Percentiles rank a stretch among this genome's conserved stretches.
Conservation (phyloP, 2,113 vertebrate genomes). For the Okapia johnstoni region DNA sequence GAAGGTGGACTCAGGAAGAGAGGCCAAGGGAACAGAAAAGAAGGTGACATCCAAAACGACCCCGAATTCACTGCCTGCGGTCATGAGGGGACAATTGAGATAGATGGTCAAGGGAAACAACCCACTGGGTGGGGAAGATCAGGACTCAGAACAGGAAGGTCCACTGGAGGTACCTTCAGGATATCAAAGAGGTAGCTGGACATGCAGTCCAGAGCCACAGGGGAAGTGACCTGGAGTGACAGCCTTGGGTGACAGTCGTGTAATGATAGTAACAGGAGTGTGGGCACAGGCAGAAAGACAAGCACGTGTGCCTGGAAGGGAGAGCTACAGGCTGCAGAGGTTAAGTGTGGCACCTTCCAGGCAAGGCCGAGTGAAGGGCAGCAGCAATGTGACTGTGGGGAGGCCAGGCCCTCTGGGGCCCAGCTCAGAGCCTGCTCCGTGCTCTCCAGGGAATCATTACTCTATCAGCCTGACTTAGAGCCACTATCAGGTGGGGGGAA, state of each 20-base stretch:
- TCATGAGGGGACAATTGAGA: neutral
- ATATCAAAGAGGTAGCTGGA: neutral
- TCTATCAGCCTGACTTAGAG: neutral
- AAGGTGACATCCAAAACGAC: neutral
- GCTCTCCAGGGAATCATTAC: neutral
- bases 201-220: neutral
- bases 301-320: neutral
- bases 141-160: too few relatives aligned
- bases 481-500: neutral
- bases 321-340: neutral
- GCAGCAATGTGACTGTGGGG: fast-evolving
- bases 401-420: fast-evolving
- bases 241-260: neutral
- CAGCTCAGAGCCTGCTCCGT: too few relatives aligned
- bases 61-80: neutral
- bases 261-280: neutral
- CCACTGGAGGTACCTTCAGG: neutral
- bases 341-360: fast-evolving
- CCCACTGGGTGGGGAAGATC: neutral
- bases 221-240: neutral
- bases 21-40: neutral
- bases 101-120: fast-evolving
- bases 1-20: neutral
- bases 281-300: neutral
- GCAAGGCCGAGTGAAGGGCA: neutral